Percentiles rank a stretch among this genome's conserved stretches.
Conservation (phyloP, 2,797 vertebrate species). For the Scolopax rusticola region DNA sequence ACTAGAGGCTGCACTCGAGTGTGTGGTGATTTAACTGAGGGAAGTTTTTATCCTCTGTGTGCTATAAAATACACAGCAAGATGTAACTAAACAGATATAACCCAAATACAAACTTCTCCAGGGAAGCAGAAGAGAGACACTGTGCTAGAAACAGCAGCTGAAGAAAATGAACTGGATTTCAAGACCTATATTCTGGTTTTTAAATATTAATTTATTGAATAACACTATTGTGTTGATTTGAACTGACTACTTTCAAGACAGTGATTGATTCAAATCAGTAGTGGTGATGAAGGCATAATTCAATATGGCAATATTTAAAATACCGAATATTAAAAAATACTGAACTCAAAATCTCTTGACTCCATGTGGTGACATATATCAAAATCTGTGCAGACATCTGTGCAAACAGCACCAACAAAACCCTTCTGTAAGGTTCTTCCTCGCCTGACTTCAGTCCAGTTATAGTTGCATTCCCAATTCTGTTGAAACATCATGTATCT, state of each 20-base stretch:
- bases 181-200: neutral
- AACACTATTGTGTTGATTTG: neutral
- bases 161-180: neutral
- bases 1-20: neutral
- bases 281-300: neutral
- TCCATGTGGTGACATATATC: neutral
- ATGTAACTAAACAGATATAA: neutral
- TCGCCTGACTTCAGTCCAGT: neutral
- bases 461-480: neutral
- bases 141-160: neutral
- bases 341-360: neutral
- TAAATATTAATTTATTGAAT: neutral
- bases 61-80: conserved; percentile 17
- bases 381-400: neutral
- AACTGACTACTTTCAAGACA: neutral
- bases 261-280: neutral
- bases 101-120: neutral
- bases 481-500: neutral
- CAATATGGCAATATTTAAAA: neutral
- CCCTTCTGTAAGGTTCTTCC: neutral
- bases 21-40: conserved; percentile 2
- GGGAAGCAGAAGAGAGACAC: neutral
- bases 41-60: conserved; percentile 6
- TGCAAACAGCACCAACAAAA: neutral
- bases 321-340: neutral